A percentile compares a stretch with the other conserved stretches of the same genome.
phyloP scores from a whole-genome alignment of 2,888 invertebrate species.

The Drosophila phalerata region DNA sequence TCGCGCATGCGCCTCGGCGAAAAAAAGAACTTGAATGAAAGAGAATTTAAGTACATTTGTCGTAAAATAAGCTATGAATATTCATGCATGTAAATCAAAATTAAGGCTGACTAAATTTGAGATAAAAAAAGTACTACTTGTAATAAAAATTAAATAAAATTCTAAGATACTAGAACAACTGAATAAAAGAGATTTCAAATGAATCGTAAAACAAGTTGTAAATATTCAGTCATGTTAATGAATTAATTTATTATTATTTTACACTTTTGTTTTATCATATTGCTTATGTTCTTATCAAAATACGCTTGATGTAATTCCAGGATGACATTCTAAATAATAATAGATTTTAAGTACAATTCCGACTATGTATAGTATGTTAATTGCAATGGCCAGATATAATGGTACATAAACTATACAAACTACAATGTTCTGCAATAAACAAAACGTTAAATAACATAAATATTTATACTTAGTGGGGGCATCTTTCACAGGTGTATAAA shows the following conservation, averaged over 20 bases:
- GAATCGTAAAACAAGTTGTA: conserved; percentile 12
- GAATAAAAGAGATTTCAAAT: conserved; percentile 3
- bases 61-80: conserved; percentile 6
- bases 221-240: conserved; percentile 2
- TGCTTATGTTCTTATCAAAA: conserved; percentile 12
- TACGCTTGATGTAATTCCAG: conserved; percentile 47
- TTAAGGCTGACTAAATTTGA: conserved; percentile 85
- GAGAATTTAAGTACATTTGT: conserved; percentile 1
- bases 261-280: conserved; percentile 7
- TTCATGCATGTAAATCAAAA: background rate
- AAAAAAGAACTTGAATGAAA: conserved; percentile 7
- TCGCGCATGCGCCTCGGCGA: conserved; percentile 15
- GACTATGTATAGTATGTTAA: conserved; percentile 43
- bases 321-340: conserved; percentile 62
- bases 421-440: conserved; percentile 44
- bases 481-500: conserved; percentile 64
- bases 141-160: conserved; percentile 87
- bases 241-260: background rate
- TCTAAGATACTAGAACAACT: conserved; percentile 86
- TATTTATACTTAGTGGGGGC: conserved; percentile 66
- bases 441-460: conserved; percentile 51
- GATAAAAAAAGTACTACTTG: conserved; percentile 87
- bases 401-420: conserved; percentile 44
- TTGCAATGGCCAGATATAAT: conserved; percentile 30
- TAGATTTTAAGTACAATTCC: conserved; percentile 55